A percentile compares a stretch with the other conserved stretches of the same genome.
Conservation (phyloP, 2,888 invertebrate species). For the Spilosoma lubricipeda region DNA sequence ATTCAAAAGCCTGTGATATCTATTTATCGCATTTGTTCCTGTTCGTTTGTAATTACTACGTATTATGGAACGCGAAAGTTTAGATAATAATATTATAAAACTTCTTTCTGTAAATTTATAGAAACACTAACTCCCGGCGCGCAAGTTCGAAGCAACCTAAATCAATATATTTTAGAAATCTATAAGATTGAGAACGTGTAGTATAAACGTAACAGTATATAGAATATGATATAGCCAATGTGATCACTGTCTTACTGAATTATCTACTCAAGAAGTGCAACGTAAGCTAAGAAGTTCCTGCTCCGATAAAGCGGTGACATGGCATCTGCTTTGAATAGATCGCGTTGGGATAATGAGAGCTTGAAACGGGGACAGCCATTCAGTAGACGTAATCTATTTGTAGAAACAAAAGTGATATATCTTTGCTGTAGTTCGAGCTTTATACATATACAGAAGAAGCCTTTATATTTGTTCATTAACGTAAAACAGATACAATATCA, state of each 20-base stretch:
- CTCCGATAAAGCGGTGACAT: slow-evolving; percentile 23
- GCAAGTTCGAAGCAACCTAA: too few species aligned
- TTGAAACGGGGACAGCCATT: slow-evolving; percentile 7
- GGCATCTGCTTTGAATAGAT: slow-evolving; percentile 26
- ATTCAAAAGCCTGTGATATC: too few species aligned
- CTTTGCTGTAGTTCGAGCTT: background rate
- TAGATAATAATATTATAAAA: too few species aligned
- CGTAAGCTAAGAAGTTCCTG: slow-evolving; percentile 25
- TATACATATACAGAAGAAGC: background rate
- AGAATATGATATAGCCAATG: background rate
- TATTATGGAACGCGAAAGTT: too few species aligned
- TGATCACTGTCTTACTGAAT: slow-evolving; percentile 8
- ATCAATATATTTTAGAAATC: too few species aligned
- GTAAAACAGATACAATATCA: background rate
- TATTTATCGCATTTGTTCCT: too few species aligned
- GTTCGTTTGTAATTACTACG: too few species aligned
- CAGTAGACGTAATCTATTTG: slow-evolving; percentile 1
- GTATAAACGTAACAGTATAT: background rate
- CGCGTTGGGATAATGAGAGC: slow-evolving; percentile 17
- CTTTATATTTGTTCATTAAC: background rate
- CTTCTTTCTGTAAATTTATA: too few species aligned
- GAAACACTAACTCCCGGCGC: too few species aligned
- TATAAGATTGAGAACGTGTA: background rate
- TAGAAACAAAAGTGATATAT: slow-evolving; percentile 2
- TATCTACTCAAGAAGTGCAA: slow-evolving; percentile 19